Conservation (phyloP, 2,113 vertebrate species). For the Corythaeola cristata region DNA sequence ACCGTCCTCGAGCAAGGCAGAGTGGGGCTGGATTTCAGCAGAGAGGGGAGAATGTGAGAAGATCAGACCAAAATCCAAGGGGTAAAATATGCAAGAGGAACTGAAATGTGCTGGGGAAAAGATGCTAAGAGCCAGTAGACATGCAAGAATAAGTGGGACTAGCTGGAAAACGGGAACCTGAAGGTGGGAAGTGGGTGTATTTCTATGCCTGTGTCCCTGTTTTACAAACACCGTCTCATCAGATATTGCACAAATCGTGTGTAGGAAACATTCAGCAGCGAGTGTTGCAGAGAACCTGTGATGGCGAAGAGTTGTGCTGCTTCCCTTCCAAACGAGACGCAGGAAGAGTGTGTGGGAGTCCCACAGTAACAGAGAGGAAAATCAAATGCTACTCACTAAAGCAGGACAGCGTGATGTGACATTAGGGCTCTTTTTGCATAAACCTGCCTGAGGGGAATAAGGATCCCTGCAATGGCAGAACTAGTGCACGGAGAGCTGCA, state of each 20-base stretch:
- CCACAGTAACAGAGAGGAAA: not conserved
- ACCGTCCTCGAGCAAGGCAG: rapidly evolving
- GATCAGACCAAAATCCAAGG: not conserved
- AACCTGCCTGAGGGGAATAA: not conserved
- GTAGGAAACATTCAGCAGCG: not conserved
- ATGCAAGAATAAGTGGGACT: not conserved
- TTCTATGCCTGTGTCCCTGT: not conserved
- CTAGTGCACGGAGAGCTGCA: not conserved
- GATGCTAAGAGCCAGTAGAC: not conserved
- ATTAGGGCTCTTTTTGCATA: not conserved
- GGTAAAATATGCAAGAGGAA: not conserved
- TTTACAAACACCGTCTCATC: not conserved
- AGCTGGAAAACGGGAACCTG: not conserved
- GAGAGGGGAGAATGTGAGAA: not conserved
- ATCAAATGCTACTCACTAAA: not conserved
- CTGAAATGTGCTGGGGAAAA: not conserved
- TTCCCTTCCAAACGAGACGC: not conserved
- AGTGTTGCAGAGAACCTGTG: not conserved
- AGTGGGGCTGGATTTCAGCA: not conserved
- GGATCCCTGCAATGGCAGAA: not conserved
- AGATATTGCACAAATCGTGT: not conserved
- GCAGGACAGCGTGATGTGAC: not conserved
- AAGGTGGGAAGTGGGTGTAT: not conserved
- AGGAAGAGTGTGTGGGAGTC: constrained; percentile 9
- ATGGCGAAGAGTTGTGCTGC: not conserved